Evolutionary conservation across 2,797 vertebrate species (phyloP).

Genomic region (Hyperoplus immaculatus): DNA sequence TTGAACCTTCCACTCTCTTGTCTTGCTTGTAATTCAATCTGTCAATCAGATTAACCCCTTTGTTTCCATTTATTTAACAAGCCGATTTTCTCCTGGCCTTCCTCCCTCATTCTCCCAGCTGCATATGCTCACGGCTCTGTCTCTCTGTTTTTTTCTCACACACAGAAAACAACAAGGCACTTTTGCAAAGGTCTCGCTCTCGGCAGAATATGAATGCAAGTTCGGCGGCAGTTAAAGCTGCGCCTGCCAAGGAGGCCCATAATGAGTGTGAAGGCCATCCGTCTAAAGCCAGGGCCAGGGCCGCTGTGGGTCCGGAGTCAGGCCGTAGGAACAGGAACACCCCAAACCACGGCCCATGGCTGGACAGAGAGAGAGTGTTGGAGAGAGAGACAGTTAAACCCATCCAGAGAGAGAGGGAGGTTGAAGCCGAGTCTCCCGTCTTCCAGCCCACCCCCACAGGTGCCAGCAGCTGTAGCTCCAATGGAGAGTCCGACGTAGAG

Average conservation of each 20-base stretch:
- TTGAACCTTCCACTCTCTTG: constrained; percentile 17
- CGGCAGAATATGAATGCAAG: constrained; percentile 88
- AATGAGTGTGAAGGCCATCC: constrained; percentile 86
- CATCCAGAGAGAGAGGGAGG: constrained; percentile 78
- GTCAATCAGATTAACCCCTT: constrained; percentile 54
- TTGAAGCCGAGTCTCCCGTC: constrained; percentile 61
- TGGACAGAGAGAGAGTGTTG: constrained; percentile 62
- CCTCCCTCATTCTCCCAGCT: constrained; percentile 36
- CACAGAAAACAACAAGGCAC: constrained; percentile 93
- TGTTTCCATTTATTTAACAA: constrained; percentile 55
- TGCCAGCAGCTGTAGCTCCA: constrained; percentile 72
- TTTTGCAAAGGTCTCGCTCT: constrained; percentile 90
- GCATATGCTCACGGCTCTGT: constrained; percentile 49
- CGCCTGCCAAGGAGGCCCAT: constrained; percentile 88
- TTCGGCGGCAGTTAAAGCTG: constrained; percentile 78
- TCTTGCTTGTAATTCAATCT: constrained; percentile 58
- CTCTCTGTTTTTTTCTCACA: constrained; percentile 74
- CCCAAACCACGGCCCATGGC: constrained; percentile 39
- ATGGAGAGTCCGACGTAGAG: constrained; percentile 92
- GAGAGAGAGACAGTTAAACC: constrained; percentile 48
- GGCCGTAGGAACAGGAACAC: constrained; percentile 64
- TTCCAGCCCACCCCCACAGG: constrained; percentile 41
- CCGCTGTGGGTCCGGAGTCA: constrained; percentile 61
- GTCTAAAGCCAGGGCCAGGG: constrained; percentile 80
- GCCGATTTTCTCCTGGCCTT: constrained; percentile 21